These are phyloP conservation scores for Leptocoma aspasia DNA, from an alignment of 2,113 vertebrate species.

Conservation along the genomic window DNA sequence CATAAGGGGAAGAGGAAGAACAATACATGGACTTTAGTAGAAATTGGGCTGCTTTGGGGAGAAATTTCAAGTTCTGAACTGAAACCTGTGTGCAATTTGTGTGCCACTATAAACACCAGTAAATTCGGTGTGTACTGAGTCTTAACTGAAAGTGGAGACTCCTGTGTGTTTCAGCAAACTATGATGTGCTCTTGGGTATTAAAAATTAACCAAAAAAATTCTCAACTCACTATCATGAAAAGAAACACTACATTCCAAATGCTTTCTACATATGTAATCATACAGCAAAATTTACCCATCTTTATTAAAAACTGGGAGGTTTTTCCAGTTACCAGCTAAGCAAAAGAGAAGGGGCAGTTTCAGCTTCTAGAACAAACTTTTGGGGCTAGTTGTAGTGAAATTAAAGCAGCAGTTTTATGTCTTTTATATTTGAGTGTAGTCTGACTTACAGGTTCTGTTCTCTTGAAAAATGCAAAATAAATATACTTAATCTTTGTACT, in stretches of 20 bases:
- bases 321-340: not conserved
- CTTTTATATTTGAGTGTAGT: not conserved
- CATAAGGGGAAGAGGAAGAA: not conserved
- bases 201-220: not conserved
- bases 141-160: not conserved
- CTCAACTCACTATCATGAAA: not conserved
- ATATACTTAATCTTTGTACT: not conserved
- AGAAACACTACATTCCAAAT: not conserved
- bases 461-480: not conserved
- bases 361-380: not conserved
- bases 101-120: not conserved
- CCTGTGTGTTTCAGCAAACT: not conserved
- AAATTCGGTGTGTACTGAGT: not conserved
- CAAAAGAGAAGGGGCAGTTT: not conserved
- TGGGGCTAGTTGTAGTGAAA: not conserved
- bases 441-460: not conserved
- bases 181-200: fast-evolving
- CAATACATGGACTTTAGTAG: not conserved
- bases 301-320: not conserved
- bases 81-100: not conserved
- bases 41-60: not conserved
- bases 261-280: not conserved
- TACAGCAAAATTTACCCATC: not conserved
- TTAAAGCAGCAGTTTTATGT: not conserved
- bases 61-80: not conserved